phyloP scores from a whole-genome alignment of 92 coral and sea anemone species.

The Paragorgia papillata region DNA sequence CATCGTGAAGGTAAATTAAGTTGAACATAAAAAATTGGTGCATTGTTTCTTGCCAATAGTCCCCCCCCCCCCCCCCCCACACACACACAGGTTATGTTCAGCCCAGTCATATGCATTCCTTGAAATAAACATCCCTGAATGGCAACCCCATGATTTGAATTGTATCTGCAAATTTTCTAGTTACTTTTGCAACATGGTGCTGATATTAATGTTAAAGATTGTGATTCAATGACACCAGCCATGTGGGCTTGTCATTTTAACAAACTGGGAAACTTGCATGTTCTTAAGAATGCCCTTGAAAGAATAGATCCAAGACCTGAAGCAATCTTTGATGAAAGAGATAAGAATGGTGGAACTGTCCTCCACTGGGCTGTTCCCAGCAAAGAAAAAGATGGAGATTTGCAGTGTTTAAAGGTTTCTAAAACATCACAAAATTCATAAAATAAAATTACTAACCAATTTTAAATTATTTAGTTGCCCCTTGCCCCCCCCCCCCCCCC shows the following conservation, averaged over 20 bases:
- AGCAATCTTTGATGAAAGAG: slow-evolving; percentile 81
- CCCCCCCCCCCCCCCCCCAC: too few species aligned
- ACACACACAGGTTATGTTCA: too few species aligned
- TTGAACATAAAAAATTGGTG: not conserved
- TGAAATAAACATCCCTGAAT: too few species aligned
- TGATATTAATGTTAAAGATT: slow-evolving; percentile 65
- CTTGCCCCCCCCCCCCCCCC: too few species aligned
- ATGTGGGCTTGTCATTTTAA: slow-evolving; percentile 99
- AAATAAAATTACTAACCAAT: too few species aligned
- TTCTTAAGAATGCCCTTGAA: slow-evolving; percentile 67
- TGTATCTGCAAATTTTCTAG: slow-evolving; percentile 41
- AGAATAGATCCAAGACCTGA: slow-evolving; percentile 83
- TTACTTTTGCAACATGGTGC: slow-evolving; percentile 83
- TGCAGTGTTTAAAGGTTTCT: slow-evolving; percentile 69
- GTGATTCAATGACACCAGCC: slow-evolving; percentile 88
- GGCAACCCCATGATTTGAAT: too few species aligned
- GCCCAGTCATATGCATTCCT: too few species aligned
- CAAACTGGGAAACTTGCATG: slow-evolving; percentile 64
- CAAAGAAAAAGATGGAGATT: slow-evolving; percentile 50
- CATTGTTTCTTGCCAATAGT: too few species aligned
- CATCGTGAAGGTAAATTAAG: slow-evolving; percentile 68
- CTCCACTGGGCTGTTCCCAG: slow-evolving; percentile 92
- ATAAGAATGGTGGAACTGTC: slow-evolving; percentile 73
- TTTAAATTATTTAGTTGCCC: too few species aligned
- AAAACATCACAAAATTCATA: too few species aligned